phyloP scores from a whole-genome alignment of 53 echinoderm and acorn worm genomes.

The Antedon mediterranea region DNA sequence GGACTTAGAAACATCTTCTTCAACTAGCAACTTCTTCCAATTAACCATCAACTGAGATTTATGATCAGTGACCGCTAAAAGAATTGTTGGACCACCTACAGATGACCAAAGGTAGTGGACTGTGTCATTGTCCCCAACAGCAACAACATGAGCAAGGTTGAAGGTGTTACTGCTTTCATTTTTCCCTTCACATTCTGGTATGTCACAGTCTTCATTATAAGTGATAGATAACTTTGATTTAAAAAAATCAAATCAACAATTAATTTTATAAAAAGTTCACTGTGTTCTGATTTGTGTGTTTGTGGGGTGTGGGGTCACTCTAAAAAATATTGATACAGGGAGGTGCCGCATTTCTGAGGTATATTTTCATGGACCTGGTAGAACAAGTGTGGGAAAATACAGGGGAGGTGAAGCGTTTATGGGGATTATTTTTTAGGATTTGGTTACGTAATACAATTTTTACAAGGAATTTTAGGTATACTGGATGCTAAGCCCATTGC shows the following conservation, averaged over 20 bases:
- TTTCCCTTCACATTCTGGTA: constrained; percentile 30
- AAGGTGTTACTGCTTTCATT: constrained; percentile 4
- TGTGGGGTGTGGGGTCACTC: too few species aligned
- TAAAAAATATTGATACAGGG: too few species aligned
- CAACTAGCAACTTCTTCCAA: constrained; percentile 39
- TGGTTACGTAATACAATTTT: too few species aligned
- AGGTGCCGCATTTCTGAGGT: too few species aligned
- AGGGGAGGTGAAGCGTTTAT: too few species aligned
- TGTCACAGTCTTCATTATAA: constrained; percentile 67
- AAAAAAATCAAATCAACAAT: constrained; percentile 1
- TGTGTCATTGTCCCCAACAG: constrained; percentile 39
- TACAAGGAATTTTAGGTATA: too few species aligned
- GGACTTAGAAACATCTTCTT: constrained; percentile 24
- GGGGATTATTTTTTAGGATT: too few species aligned
- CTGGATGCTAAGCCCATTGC: too few species aligned
- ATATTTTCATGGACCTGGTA: too few species aligned
- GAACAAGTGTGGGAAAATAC: too few species aligned
- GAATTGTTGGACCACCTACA: constrained; percentile 56
- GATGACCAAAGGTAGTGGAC: constrained; percentile 84
- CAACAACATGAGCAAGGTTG: constrained; percentile 65
- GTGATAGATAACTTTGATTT: constrained; percentile 44
- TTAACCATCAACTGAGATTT: constrained; percentile 37
- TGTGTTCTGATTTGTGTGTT: too few species aligned
- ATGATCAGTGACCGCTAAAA: constrained; percentile 42
- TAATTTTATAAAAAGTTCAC: too few species aligned